phyloP scores from a whole-genome alignment of 2,797 vertebrate genomes.

The Crenichthys baileyi region DNA sequence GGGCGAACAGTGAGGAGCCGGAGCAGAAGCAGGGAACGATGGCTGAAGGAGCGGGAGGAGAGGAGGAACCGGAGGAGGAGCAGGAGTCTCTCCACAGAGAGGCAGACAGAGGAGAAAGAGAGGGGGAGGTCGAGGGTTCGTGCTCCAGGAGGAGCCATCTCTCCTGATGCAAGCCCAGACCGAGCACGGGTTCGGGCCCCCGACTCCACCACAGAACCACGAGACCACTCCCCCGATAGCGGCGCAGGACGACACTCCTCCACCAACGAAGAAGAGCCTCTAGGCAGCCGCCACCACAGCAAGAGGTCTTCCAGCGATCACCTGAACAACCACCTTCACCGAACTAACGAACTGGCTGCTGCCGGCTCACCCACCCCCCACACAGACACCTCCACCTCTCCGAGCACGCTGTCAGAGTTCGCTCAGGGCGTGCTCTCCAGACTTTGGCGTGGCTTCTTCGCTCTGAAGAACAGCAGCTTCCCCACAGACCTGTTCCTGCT shows the following conservation, averaged over 20 bases:
- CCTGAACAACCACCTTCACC: constrained; percentile 67
- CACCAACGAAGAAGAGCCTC: constrained; percentile 59
- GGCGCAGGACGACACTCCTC: constrained; percentile 31
- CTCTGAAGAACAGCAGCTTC: constrained; percentile 98
- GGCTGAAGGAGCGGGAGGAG: constrained; percentile 87
- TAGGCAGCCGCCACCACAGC: constrained; percentile 69
- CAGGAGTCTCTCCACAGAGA: constrained; percentile 86
- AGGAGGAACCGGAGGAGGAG: constrained; percentile 85
- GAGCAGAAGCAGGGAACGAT: constrained; percentile 92
- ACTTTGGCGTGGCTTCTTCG: constrained; percentile 93
- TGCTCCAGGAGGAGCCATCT: constrained; percentile 69
- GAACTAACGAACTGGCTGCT: constrained; percentile 73
- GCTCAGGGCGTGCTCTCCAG: constrained; percentile 86
- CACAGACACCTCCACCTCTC: constrained; percentile 42
- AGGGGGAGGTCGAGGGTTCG: constrained; percentile 81
- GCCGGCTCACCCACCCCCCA: constrained; percentile 51
- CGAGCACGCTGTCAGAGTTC: constrained; percentile 88
- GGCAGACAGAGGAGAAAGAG: constrained; percentile 81
- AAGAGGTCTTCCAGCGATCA: constrained; percentile 66
- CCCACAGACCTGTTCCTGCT: constrained; percentile 94
- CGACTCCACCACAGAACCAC: constrained; percentile 86
- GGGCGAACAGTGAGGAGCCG: constrained; percentile 68
- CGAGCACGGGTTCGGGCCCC: constrained; percentile 86
- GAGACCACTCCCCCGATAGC: constrained; percentile 82
- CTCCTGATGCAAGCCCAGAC: constrained; percentile 89